Evolutionary conservation across 2,888 invertebrate genomes (phyloP).

Genomic region (Pyrgus malvae): DNA sequence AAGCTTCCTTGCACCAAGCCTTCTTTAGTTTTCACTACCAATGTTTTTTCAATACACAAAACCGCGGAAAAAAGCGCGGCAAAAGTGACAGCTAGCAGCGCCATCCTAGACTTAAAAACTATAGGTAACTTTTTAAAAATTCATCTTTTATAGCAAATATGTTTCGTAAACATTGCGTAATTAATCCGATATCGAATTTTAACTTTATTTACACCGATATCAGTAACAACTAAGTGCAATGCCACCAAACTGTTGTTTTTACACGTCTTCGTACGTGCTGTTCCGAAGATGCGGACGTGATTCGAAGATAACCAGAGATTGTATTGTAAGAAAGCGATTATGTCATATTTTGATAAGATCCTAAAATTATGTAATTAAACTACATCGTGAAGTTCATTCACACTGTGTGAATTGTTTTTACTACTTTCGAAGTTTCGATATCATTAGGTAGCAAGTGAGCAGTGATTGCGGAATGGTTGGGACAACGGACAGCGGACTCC

Average conservation of each 20-base stretch:
- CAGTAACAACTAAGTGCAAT: neutral
- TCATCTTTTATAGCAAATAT: slow-evolving; percentile 25
- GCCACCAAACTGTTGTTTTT: slow-evolving; percentile 2
- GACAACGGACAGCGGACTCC: too few species aligned
- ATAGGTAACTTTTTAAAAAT: slow-evolving; percentile 3
- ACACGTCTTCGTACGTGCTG: slow-evolving; percentile 14
- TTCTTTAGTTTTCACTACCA: slow-evolving; percentile 58
- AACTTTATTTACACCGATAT: neutral
- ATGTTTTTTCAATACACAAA: slow-evolving; percentile 44
- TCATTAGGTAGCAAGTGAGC: too few species aligned
- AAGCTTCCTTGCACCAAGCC: slow-evolving; percentile 66
- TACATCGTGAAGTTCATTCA: neutral
- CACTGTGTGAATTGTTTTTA: too few species aligned
- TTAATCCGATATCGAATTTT: neutral
- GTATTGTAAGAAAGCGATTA: slow-evolving; percentile 10
- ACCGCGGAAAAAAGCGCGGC: slow-evolving; percentile 40
- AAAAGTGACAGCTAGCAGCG: slow-evolving; percentile 38
- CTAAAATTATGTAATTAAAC: slow-evolving; percentile 13
- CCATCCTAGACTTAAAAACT: slow-evolving; percentile 28
- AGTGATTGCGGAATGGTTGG: too few species aligned
- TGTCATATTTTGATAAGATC: slow-evolving; percentile 13
- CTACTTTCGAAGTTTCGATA: too few species aligned
- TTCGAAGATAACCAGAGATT: slow-evolving; percentile 11
- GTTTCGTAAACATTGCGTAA: slow-evolving; percentile 13
- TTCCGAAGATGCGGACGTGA: slow-evolving; percentile 8